Evolutionary conservation across 1,140 invertebrate species (phyloP), one percentile per base, ranked within the genome.

Genomic region (Teleopsis dalmanni): DNA sequence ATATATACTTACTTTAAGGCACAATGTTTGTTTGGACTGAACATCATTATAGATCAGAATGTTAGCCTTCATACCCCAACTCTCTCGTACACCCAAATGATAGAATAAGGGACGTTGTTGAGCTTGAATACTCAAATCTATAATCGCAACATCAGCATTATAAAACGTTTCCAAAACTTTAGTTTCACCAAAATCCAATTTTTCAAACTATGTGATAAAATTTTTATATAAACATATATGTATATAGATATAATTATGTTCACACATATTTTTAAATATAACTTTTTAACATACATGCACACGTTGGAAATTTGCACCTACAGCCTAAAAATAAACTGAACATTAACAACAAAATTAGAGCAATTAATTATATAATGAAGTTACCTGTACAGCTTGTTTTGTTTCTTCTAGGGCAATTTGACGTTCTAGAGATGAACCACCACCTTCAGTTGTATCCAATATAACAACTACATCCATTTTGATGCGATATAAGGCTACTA

Each of bases 1-100:
- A 21, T 47, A 11, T 3, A 19, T 40, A 60, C 65, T 37, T 77
- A 92, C 88, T 78, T 90, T 92, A 26, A 93, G 74, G 52, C 87
- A 76, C 46, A 92, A 70, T 18, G 91, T 92, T 50, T 86, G 80
- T 73, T 95, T 89, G 3, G 84, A 79, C 71, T 95, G 87, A 54
- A 79, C 78, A 75, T 97, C 93, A 78, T 95, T 92, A 64, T 86
- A 93, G 3, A 97, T 77, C 11, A 99, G 72, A 50, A 99, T 92
- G 73, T 98, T 99, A 67, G 96, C 89, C 65, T 92, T 95, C 94
- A 99, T 99, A 37, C 88, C 88, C 78, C 98, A 98, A 70, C 92
- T 97, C 72, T 99, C 95, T 47, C 96, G 75, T 1, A 99, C 92
- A 22, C 95, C 96, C 33, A 99, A 79, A 72, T 98, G 95, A 76